Percentiles rank a stretch among this genome's conserved stretches.
Conservation (phyloP, 2,113 vertebrate genomes). For the Strix aluco region DNA sequence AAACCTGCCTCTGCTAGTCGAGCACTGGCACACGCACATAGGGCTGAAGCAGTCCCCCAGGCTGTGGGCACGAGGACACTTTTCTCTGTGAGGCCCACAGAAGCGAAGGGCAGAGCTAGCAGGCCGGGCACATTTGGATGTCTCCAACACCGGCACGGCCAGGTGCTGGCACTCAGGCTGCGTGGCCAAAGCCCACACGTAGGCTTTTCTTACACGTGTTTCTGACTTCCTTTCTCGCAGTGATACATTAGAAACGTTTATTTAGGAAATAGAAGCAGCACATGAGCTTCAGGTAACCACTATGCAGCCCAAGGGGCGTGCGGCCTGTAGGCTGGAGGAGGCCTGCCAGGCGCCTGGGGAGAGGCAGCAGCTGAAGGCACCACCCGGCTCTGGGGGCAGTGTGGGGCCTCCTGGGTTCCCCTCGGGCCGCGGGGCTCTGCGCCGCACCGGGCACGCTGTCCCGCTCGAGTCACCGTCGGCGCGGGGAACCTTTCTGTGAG, state of each 20-base stretch:
- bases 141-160: fast-evolving
- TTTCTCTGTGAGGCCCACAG: fast-evolving
- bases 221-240: background rate
- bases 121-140: fast-evolving
- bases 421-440: background rate
- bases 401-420: background rate
- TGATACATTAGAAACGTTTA: background rate
- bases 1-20: fast-evolving
- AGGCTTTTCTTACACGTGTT: background rate
- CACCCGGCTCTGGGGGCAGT: background rate
- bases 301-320: fast-evolving
- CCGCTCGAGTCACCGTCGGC: fast-evolving
- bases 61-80: fast-evolving
- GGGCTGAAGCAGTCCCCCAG: fast-evolving
- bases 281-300: background rate
- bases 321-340: fast-evolving
- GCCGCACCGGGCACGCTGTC: too few species aligned
- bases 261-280: background rate
- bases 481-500: background rate
- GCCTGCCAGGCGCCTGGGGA: background rate
- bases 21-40: fast-evolving
- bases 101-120: background rate
- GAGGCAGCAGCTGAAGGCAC: background rate
- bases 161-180: background rate
- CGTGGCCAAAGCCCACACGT: fast-evolving